Conservation (phyloP, 2,113 vertebrate genomes). For the Henicopernis longicauda region DNA sequence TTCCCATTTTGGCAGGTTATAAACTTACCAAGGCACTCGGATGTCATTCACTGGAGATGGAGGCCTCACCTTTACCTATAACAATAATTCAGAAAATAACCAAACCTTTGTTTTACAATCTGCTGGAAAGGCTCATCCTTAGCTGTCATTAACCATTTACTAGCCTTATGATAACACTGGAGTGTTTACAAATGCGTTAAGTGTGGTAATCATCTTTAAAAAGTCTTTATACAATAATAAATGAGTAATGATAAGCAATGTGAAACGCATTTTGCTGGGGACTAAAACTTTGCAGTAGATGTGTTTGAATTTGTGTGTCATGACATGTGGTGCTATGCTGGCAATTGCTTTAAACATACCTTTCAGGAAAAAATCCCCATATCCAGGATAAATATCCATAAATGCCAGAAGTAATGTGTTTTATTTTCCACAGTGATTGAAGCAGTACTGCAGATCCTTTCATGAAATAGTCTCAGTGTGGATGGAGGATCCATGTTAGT, state of each 20-base stretch:
- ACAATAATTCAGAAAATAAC: not conserved
- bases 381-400: not conserved
- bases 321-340: no score
- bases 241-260: not conserved
- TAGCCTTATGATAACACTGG: not conserved
- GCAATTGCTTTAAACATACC: not conserved
- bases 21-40: accelerated
- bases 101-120: not conserved
- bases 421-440: not conserved
- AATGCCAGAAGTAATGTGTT: not conserved
- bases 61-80: no score
- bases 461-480: not conserved
- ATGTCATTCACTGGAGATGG: not conserved
- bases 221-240: not conserved
- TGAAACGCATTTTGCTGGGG: not conserved
- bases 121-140: not conserved
- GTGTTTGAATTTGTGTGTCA: not conserved
- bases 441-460: not conserved
- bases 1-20: not conserved
- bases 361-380: not conserved
- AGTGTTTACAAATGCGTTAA: not conserved
- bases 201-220: not conserved
- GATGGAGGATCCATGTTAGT: not conserved
- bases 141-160: not conserved
- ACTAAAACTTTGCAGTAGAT: not conserved